Evolutionary conservation across 2,113 vertebrate species (phyloP), one percentile per base, ranked within the genome.

Genomic region (Lagopus leucura): DNA sequence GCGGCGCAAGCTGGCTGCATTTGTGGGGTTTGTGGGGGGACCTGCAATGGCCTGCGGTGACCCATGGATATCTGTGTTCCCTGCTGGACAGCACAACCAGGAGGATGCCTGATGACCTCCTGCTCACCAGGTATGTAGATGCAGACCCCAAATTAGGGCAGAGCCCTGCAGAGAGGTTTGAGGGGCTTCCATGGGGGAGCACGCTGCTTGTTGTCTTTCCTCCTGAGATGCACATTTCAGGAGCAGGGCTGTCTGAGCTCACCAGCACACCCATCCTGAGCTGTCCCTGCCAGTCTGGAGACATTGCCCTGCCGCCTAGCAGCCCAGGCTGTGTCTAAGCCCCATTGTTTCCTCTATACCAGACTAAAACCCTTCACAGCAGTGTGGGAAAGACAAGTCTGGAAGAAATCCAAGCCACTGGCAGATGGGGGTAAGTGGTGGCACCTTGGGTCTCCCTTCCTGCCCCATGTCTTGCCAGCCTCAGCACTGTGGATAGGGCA

Each of bases 41-140:
- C 11, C 19, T 1, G 0, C 1, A 12, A 9, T 8, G 13, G 32
- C 6, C 42, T 1, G 2, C 13, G 50, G 76, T 32, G 1, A 2
- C 13, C 74, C 32, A 6, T 0, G 10, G 52, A 16, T 16, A 40
- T 25, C 64, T 19, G 3, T 69, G 69, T 40, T 79, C 48, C 12
- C 25, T 52, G n/a, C 1, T 1, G 9, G 69, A 57, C 22, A 0
- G 1, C 73, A 71, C 24, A 24, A 25, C 24, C 60, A 20, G 72
- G 67, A 58, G 28, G 34, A 75, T 15, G 13, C 7, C 48, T 0
- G 0, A 22, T 38, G 58, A 38, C 18, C 42, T 60, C 32, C 2
- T 2, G 24, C 65, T 50, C 20, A 28, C 52, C 36, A 32, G 13
- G 21, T 1, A 1, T 28, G 8, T n/a, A 63, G 36, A 10, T n/a